phyloP scores from a whole-genome alignment of 92 coral and sea anemone genomes.

The Heliopora coerulea region DNA sequence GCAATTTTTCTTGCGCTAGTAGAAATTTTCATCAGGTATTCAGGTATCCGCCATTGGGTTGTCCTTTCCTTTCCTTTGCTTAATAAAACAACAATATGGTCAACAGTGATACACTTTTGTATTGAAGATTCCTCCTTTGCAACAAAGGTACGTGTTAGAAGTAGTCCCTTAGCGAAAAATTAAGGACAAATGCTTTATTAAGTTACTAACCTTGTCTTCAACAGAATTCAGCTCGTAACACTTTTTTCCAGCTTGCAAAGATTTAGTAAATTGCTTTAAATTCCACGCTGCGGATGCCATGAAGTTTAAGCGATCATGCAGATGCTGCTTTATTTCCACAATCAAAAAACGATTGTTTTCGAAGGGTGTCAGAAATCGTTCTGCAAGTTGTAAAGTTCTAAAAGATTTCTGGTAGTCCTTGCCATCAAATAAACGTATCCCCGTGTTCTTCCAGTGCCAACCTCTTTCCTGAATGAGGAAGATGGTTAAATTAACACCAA shows the following conservation, averaged over 20 bases:
- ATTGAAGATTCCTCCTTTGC: no score
- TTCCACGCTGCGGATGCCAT: slow-evolving; percentile 1
- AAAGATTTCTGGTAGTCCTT: neutral
- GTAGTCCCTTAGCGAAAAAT: no score
- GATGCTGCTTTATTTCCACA: neutral
- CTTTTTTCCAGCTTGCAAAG: neutral
- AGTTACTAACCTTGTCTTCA: neutral
- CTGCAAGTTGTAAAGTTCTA: neutral
- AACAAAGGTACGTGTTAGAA: no score
- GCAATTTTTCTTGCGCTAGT: no score
- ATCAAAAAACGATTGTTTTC: neutral
- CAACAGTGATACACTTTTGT: no score
- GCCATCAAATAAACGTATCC: neutral
- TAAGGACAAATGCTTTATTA: no score
- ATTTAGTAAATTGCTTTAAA: neutral
- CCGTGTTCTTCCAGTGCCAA: neutral
- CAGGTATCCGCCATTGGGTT: no score
- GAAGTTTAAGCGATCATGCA: neutral
- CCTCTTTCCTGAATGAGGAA: neutral
- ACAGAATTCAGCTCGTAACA: neutral
- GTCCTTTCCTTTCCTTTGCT: no score
- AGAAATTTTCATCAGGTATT: no score
- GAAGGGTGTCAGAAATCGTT: neutral
- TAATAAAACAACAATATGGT: no score
- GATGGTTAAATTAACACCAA: neutral